Base-by-base conservation (phyloP, 2,113 vertebrate genomes). In the Hippotragus niger region DNA sequence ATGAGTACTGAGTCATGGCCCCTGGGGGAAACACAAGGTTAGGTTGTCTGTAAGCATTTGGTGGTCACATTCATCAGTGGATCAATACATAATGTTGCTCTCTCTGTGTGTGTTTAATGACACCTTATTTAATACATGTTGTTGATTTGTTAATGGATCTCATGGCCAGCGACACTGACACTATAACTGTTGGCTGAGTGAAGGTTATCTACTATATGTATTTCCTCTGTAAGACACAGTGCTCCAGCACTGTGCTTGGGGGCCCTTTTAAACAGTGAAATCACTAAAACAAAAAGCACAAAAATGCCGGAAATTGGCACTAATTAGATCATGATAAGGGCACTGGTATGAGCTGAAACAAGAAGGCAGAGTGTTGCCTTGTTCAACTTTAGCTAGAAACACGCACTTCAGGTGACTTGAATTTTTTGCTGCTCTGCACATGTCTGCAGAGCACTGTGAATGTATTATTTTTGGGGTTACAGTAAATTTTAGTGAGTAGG, bases 401-500 rank as follows among this genome's bases (percentile, higher is more conserved):
- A 1, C 1, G 4, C 2, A 6, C 3, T 0, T 57, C 40, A 7
- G 25, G n/a, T 25, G 55, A 76, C 36, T 40, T 40, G 23, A 2
- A 8, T 3, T 6, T 74, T 33, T 12, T 36, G 88, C 6, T 29
- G 8, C 45, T 58, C 47, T 11, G 9, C 3, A 8, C 14, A 2
- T 7, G 9, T 76, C 45, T 76, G n/a, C 2, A 52, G 47, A 53
- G 36, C 31, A 3, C 57, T 10, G 1, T 0, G 4, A 53, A 76
- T 25, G 82, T 25, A 12, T 7, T 57, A 31, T 31, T 85, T 91
- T 33, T 0, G 25, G 47, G 19, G 13, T 78, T 62, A 21, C 21
- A 71, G 27, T 40, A 7, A 1, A n/a, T 31, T 95, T 95, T 21
- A 86, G 80, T 0, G 36, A 86, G 23, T 40, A n/a, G 50, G 31